Conservation (phyloP, 2,797 vertebrate species). For the Thaleichthys pacificus region DNA sequence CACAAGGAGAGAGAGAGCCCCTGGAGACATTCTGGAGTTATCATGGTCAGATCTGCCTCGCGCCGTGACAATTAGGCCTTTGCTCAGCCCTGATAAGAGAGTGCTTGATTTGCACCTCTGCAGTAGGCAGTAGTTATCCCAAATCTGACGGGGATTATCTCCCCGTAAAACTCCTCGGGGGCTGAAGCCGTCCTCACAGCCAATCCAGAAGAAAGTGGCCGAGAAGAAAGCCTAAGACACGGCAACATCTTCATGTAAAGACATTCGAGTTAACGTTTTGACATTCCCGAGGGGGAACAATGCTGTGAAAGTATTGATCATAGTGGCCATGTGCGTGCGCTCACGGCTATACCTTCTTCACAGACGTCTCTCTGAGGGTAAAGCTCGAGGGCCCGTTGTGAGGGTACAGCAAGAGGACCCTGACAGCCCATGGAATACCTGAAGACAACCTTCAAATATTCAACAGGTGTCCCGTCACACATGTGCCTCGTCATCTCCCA, state of each 20-base stretch:
- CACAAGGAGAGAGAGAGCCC: neutral
- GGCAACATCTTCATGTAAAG: no score
- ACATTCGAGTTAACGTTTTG: neutral
- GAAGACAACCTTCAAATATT: slow-evolving; percentile 47
- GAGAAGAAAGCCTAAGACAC: neutral
- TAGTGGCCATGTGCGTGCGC: neutral
- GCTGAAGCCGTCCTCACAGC: neutral
- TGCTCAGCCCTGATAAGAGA: slow-evolving; percentile 5
- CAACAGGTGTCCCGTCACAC: slow-evolving; percentile 21
- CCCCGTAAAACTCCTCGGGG: neutral
- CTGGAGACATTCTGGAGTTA: neutral
- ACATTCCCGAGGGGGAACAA: neutral
- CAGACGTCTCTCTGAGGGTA: no score
- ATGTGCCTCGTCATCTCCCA: slow-evolving; percentile 10
- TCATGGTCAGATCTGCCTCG: slow-evolving; percentile 11
- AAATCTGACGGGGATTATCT: slow-evolving; percentile 13
- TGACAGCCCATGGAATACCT: neutral
- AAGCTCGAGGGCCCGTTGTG: slow-evolving; percentile 10
- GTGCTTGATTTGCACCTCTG: slow-evolving; percentile 22
- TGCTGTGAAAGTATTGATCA: neutral
- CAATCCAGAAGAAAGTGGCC: neutral
- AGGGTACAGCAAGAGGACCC: slow-evolving; percentile 14
- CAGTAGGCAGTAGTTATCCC: neutral
- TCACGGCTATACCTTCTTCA: no score
- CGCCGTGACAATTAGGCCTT: slow-evolving; percentile 14